These are phyloP conservation scores for Lepisosteus oculatus DNA, from an alignment of 2,113 vertebrate genomes.

Conservation along the genomic window DNA sequence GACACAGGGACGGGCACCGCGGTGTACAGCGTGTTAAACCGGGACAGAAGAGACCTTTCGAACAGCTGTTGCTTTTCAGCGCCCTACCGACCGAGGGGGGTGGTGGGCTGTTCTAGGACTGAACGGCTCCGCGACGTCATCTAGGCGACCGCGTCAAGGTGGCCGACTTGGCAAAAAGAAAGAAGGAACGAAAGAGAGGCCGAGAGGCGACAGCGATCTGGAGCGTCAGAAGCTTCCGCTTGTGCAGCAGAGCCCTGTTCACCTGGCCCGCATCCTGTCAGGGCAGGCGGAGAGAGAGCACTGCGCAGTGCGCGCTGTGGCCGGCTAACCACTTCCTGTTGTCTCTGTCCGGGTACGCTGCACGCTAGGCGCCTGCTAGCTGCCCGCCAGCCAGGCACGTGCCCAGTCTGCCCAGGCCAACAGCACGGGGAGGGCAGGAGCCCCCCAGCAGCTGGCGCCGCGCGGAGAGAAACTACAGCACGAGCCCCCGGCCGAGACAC, in stretches of 20 bases:
- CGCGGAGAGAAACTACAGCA: too few species aligned
- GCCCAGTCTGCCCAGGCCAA: background rate
- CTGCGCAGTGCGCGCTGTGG: background rate
- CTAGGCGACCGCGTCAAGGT: background rate
- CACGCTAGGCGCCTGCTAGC: background rate
- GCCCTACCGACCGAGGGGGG: too few species aligned
- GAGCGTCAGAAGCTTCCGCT: slow-evolving; percentile 9
- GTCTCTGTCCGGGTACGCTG: background rate
- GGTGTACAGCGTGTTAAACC: too few species aligned
- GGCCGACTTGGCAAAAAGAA: background rate
- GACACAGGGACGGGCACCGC: too few species aligned
- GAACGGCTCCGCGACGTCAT: background rate
- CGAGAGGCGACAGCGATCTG: background rate
- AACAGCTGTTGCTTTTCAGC: too few species aligned
- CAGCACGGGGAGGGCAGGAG: background rate
- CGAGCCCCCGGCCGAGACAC: too few species aligned
- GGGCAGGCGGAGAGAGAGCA: background rate
- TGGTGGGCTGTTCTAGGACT: background rate
- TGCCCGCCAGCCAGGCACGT: background rate
- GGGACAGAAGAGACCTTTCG: too few species aligned
- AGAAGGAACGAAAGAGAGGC: background rate
- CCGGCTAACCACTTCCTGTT: slow-evolving; percentile 33
- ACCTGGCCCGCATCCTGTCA: slow-evolving; percentile 20
- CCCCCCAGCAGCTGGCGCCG: background rate
- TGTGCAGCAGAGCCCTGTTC: slow-evolving; percentile 6